phyloP scores from a whole-genome alignment of 2,888 invertebrate species.

The Eupeodes latifasciatus region DNA sequence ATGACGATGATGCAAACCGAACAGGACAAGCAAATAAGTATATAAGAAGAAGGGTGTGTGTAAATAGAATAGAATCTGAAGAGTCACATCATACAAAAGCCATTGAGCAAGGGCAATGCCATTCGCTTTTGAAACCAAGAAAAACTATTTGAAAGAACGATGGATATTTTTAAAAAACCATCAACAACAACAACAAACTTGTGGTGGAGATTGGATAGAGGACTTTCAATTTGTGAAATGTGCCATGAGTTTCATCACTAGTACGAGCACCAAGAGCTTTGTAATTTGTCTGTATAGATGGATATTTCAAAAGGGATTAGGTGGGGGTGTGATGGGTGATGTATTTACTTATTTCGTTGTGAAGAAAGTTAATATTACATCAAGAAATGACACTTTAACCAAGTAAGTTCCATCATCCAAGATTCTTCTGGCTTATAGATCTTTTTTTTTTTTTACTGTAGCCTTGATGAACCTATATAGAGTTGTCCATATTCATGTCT shows the following conservation, averaged over 20 bases:
- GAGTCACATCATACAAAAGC: slow-evolving; percentile 25
- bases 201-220: background rate
- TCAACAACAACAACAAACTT: background rate
- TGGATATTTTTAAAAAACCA: background rate
- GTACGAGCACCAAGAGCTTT: no score
- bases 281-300: no score
- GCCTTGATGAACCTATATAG: no score
- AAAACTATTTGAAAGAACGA: slow-evolving; percentile 22
- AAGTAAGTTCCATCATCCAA: background rate
- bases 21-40: background rate
- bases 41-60: background rate
- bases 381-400: background rate
- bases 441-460: background rate
- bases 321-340: background rate
- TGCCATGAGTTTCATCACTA: background rate
- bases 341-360: background rate
- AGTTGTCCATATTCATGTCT: no score
- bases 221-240: background rate
- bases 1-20: background rate
- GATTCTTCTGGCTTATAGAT: background rate
- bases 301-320: slow-evolving; percentile 7
- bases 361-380: background rate
- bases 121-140: background rate
- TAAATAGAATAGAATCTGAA: slow-evolving; percentile 34
- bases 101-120: slow-evolving; percentile 49